phyloP scores from a whole-genome alignment of 2,888 invertebrate genomes.

The Cylindroiulus punctatus region DNA sequence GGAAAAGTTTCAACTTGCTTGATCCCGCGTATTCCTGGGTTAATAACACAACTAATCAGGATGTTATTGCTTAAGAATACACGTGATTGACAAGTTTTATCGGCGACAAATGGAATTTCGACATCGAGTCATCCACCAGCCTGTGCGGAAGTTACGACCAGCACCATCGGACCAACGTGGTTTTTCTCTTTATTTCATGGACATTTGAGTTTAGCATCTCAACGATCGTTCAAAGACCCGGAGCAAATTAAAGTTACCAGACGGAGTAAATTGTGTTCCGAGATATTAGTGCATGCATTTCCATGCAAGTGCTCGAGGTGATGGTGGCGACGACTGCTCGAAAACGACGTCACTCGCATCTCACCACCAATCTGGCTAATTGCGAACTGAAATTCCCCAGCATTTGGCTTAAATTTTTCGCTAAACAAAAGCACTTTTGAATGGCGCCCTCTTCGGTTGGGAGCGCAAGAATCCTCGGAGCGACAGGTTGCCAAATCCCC shows the following conservation, averaged over 20 bases:
- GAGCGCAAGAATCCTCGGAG: background rate
- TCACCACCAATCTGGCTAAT: conserved; percentile 37
- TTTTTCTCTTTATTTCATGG: no score
- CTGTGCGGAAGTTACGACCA: no score
- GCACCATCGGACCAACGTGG: no score
- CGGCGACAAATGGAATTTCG: background rate
- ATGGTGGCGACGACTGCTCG: no score
- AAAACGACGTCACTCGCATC: no score
- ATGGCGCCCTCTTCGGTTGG: background rate
- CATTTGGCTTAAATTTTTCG: conserved; percentile 6
- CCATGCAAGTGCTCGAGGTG: no score
- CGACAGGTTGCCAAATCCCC: conserved; percentile 17
- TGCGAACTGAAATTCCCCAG: background rate
- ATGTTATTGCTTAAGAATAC: conserved; percentile 99
- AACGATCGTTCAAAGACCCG: no score
- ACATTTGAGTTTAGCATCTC: no score
- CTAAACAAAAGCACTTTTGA: conserved; percentile 27
- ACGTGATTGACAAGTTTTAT: conserved; percentile 88
- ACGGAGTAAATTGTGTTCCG: no score
- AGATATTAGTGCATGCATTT: no score
- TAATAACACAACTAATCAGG: conserved; percentile 92
- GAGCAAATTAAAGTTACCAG: no score
- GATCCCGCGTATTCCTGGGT: conserved; percentile 98
- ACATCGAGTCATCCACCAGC: background rate
- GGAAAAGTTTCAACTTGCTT: conserved; percentile 69